These are phyloP conservation scores for Cephalotes varians DNA, from an alignment of 2,888 invertebrate species.

Conservation along the genomic window DNA sequence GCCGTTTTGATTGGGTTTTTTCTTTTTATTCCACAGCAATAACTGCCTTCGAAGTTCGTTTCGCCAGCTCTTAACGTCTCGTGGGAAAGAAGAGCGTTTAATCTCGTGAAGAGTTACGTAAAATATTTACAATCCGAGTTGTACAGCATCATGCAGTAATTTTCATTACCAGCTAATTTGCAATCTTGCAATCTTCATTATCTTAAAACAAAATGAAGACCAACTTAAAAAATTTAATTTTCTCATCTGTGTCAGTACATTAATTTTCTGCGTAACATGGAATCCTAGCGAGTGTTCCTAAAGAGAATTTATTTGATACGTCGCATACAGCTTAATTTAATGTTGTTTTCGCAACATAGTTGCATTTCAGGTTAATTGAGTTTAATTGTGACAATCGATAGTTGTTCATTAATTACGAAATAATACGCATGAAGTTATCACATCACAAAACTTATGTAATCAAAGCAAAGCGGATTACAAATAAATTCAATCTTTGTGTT, in stretches of 20 bases:
- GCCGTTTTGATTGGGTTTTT: constrained; percentile 1
- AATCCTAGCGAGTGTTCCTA: background rate
- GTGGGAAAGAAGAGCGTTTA: constrained; percentile 30
- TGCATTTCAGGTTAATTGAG: background rate
- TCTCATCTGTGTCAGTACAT: background rate
- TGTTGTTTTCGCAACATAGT: background rate
- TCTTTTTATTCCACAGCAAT: constrained; percentile 26
- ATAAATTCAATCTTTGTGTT: constrained; percentile 16
- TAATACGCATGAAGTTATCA: background rate
- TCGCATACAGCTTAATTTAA: background rate
- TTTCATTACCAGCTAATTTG: background rate
- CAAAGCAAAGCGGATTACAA: background rate
- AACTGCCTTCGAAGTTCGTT: constrained; percentile 21
- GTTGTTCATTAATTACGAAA: background rate
- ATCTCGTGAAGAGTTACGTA: constrained; percentile 22
- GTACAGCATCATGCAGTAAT: background rate
- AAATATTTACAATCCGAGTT: constrained; percentile 19
- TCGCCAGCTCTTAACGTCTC: background rate
- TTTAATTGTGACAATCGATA: background rate
- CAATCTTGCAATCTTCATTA: background rate
- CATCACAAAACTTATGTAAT: background rate
- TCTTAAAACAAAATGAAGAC: background rate
- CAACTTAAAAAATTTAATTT: background rate
- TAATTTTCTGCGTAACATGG: background rate
- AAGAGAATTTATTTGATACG: background rate